phyloP scores from a whole-genome alignment of 2,888 invertebrate species.

The Amphipoea lucens region DNA sequence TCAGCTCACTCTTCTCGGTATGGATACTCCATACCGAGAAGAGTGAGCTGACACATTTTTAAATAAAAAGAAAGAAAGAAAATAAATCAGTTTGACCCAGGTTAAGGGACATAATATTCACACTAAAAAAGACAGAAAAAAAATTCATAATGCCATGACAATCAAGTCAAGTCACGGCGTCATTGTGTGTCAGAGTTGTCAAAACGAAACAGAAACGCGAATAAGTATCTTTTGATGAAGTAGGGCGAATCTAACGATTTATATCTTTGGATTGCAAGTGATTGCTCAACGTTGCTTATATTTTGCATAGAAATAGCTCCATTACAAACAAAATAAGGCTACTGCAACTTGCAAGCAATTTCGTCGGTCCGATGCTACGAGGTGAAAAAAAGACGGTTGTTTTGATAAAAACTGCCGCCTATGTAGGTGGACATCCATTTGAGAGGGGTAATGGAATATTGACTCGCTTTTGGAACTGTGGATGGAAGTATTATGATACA shows the following conservation, averaged over 20 bases:
- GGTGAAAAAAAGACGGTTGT: not conserved
- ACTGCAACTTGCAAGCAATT: slow-evolving; percentile 44
- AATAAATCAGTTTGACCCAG: not conserved
- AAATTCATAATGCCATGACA: not conserved
- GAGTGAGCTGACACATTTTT: not conserved
- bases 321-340: slow-evolving; percentile 30
- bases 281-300: slow-evolving; percentile 39
- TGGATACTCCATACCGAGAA: not conserved
- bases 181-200: not conserved
- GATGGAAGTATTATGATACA: not conserved
- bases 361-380: slow-evolving; percentile 21
- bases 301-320: slow-evolving; percentile 55
- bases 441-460: slow-evolving; percentile 13
- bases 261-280: not conserved
- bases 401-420: slow-evolving; percentile 8
- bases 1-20: too few relatives aligned
- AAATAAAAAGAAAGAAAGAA: not conserved
- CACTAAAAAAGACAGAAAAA: not conserved
- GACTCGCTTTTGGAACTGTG: not conserved
- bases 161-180: not conserved
- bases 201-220: not conserved
- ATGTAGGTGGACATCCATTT: slow-evolving; percentile 13
- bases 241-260: not conserved
- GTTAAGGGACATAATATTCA: not conserved
- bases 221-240: not conserved